Base-by-base conservation (phyloP, 1,140 invertebrate species). In the Zaprionus gabonicus region DNA sequence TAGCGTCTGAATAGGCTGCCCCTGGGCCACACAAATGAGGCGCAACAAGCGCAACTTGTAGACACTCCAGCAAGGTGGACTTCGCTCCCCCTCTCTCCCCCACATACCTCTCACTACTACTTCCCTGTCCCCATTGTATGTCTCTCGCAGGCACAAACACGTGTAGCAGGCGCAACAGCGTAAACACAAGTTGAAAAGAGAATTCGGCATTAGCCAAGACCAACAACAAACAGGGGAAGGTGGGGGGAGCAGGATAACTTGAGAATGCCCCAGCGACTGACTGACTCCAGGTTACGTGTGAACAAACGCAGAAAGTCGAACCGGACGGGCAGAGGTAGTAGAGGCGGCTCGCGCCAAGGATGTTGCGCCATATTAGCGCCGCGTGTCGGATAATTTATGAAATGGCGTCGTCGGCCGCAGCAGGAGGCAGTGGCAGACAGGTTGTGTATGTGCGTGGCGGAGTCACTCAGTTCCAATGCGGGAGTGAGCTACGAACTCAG, bases 311-410 rank as follows among this genome's bases (percentile, higher is more conserved):
- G 20, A 71, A 41, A 70, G 73, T 71, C 75, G 75, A 58, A 65
- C 74, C n/a, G 20, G 12, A 4, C 4, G 6, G 44, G 5, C 15
- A 23, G 4, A 23, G 41, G 36, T 46, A 65, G 51, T 17, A 5
- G 28, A 60, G 74, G 78, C 13, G 46, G 12, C 17, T 41, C 38
- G 38, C 46, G 80, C 77, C 71, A 75, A 70, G 69, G 74, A 84
- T 88, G 84, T 87, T 81, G 84, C 81, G 84, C 84, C 84, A 83
- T 88, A 87, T 87, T 87, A 87, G 84, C 84, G 84, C 84, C 81
- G 84, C 84, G 85, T 88, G 85, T 81, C 69, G 86, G 84, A 76
- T 87, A 87, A 87, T 87, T 87, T 87, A 87, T 87, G 84, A 88
- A 86, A 86, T 58, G 70, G 82, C 83, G 51, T 69, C 65, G 34